These are phyloP conservation scores for Trachymyrmex cornetzi DNA, from an alignment of 1,140 invertebrate genomes.

Conservation along the genomic window DNA sequence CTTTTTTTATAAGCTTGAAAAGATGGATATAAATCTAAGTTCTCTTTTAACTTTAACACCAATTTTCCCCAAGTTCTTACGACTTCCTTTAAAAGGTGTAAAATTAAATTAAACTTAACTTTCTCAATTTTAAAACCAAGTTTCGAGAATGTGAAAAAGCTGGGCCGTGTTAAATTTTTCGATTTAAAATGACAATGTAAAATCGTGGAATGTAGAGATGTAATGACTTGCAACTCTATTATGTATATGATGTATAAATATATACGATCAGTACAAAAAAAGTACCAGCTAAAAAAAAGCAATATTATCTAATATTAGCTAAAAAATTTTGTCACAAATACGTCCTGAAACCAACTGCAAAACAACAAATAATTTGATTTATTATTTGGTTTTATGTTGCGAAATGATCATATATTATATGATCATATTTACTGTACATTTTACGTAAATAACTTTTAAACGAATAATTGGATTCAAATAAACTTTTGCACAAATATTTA, in stretches of 20 bases:
- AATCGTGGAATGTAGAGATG: neutral
- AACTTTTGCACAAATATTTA: no score
- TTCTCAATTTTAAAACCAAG: constrained; percentile 9
- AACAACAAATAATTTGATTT: no score
- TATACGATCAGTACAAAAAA: no score
- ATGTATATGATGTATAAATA: neutral
- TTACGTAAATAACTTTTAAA: no score
- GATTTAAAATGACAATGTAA: neutral
- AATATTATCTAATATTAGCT: no score
- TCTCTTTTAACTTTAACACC: neutral
- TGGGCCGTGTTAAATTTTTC: neutral
- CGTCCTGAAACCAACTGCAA: no score
- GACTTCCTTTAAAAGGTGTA: neutral
- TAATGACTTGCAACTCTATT: neutral
- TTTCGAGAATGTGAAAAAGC: neutral
- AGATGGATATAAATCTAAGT: neutral
- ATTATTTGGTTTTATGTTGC: no score
- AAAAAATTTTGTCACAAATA: no score
- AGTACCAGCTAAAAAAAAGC: no score
- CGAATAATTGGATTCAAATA: no score
- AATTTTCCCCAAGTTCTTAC: neutral
- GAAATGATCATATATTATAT: no score
- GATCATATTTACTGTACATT: no score
- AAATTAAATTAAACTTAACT: constrained; percentile 24
- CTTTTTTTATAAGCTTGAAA: neutral